These are phyloP conservation scores for Muscina levida DNA, from an alignment of 2,888 invertebrate genomes.

Conservation along the genomic window DNA sequence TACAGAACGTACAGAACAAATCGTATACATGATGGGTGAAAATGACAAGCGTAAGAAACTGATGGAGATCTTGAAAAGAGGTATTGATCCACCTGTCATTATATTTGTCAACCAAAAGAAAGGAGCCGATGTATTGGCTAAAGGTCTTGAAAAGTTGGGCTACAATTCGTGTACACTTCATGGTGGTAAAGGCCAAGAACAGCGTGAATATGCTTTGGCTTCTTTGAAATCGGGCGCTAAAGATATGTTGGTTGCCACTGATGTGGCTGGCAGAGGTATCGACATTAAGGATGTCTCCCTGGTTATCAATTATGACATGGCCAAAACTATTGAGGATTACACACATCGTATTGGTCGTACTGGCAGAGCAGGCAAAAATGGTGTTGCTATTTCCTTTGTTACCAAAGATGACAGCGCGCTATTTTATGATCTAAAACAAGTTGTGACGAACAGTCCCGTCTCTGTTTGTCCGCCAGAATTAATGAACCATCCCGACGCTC, in stretches of 20 bases:
- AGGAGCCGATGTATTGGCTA: constrained; percentile 98
- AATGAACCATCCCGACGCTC: constrained; percentile 98
- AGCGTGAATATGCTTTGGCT: constrained; percentile 98
- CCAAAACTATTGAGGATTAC: constrained; percentile 98
- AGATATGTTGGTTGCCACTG: constrained; percentile 96
- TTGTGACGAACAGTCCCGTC: constrained; percentile 92
- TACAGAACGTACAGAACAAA: constrained; percentile 98
- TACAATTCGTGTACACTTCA: constrained; percentile 98
- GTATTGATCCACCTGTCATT: constrained; percentile 98
- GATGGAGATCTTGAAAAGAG: constrained; percentile 93
- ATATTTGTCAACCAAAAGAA: constrained; percentile 99
- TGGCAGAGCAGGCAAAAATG: constrained; percentile 98
- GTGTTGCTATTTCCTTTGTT: constrained; percentile 96
- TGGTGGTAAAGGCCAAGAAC: constrained; percentile 99
- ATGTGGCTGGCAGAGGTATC: constrained; percentile 99
- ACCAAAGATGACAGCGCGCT: constrained; percentile 97
- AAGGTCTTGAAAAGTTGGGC: constrained; percentile 97
- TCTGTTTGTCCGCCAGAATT: constrained; percentile 97
- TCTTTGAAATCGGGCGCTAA: constrained; percentile 97
- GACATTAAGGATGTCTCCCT: constrained; percentile 99
- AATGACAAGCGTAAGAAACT: constrained; percentile 98
- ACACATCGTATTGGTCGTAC: constrained; percentile 99
- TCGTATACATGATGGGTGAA: constrained; percentile 96
- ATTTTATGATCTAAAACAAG: constrained; percentile 98
- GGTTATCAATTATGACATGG: constrained; percentile 99